phyloP scores from a whole-genome alignment of 2,888 invertebrate genomes.

The Nesidiocoris tenuis region DNA sequence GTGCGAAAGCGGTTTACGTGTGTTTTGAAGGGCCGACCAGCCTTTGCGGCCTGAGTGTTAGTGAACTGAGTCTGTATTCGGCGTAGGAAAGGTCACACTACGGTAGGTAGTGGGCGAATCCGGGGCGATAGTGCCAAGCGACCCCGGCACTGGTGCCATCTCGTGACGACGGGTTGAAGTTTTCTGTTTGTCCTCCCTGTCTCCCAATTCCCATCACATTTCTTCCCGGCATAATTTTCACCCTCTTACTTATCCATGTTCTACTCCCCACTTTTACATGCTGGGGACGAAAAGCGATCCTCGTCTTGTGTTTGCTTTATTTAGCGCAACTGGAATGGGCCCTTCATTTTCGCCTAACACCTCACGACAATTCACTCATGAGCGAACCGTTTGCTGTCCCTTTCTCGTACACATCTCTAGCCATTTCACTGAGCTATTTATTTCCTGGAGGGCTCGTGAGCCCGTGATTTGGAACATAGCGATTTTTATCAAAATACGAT shows the following conservation, averaged over 20 bases:
- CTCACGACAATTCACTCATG: too few relatives aligned
- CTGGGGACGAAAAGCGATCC: too few relatives aligned
- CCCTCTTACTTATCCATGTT: not conserved
- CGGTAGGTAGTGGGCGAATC: not conserved
- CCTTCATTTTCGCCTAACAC: too few relatives aligned
- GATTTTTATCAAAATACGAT: too few relatives aligned
- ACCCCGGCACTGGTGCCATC: slow-evolving; percentile 10
- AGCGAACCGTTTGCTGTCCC: too few relatives aligned
- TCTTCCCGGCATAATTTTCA: slow-evolving; percentile 1
- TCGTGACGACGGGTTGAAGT: slow-evolving; percentile 4
- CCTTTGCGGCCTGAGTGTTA: not conserved
- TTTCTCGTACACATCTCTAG: too few relatives aligned
- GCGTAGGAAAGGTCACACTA: not conserved
- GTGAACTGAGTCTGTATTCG: too few relatives aligned
- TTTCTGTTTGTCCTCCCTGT: slow-evolving; percentile 18
- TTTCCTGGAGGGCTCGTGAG: too few relatives aligned
- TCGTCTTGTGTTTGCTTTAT: too few relatives aligned
- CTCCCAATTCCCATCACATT: slow-evolving; percentile 1
- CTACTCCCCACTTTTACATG: slow-evolving; percentile 3
- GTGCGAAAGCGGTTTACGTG: slow-evolving; percentile 14
- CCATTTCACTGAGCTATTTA: too few relatives aligned
- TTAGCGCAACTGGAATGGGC: too few relatives aligned
- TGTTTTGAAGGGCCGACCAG: slow-evolving; percentile 23
- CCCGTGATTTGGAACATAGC: too few relatives aligned
- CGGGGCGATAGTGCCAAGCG: slow-evolving; percentile 30